A percentile compares a stretch with the other conserved stretches of the same genome.
These are phyloP conservation scores for Lepus timidus DNA, from an alignment of 2,113 vertebrate species.

Conservation along the genomic window DNA sequence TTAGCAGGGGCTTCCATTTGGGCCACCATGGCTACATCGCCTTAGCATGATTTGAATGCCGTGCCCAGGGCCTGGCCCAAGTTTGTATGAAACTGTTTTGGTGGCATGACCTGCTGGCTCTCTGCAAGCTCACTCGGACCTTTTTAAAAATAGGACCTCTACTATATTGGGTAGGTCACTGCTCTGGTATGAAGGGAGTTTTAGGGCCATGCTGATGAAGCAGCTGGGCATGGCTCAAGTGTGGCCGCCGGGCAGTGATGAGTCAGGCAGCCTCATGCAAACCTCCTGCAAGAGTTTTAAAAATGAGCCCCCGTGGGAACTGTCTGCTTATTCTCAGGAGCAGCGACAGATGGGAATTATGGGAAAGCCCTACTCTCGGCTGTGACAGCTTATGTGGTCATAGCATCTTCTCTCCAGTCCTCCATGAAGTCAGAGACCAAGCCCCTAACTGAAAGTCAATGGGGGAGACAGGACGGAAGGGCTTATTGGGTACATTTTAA, in stretches of 20 bases:
- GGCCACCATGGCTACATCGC: neutral
- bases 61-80: neutral
- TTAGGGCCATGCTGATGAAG: conserved; percentile 52
- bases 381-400: neutral
- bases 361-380: conserved; percentile 48
- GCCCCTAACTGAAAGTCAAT: neutral
- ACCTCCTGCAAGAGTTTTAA: conserved; percentile 26
- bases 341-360: conserved; percentile 11
- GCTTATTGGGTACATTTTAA: conserved; percentile 3
- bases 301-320: conserved; percentile 39
- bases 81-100: conserved; percentile 47
- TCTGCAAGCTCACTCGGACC: conserved; percentile 60
- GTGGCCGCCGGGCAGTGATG: neutral
- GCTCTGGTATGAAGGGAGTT: conserved; percentile 71
- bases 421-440: conserved; percentile 5
- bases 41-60: conserved; percentile 38
- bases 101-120: conserved; percentile 12
- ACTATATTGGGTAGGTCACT: conserved; percentile 68
- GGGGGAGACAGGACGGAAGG: neutral
- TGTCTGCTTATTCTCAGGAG: conserved; percentile 53
- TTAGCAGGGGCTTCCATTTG: neutral
- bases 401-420: neutral
- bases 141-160: conserved; percentile 69
- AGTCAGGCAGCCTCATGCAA: conserved; percentile 57
- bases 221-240: conserved; percentile 38